A percentile compares a stretch with the other conserved stretches of the same genome.
These are phyloP conservation scores for Malthinus flaveolus DNA, from an alignment of 2,888 invertebrate genomes.

Conservation along the genomic window DNA sequence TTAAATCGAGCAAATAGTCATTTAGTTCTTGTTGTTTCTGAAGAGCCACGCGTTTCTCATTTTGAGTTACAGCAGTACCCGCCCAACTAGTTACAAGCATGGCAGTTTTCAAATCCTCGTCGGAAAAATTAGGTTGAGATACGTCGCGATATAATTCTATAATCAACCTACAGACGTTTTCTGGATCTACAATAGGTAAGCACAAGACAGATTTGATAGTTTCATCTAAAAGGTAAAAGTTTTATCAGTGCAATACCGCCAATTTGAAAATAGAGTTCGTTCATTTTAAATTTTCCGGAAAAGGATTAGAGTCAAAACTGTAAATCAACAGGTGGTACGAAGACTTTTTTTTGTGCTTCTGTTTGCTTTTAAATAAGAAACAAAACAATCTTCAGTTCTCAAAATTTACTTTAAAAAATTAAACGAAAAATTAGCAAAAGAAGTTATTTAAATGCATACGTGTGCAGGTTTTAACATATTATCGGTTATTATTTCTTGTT, in stretches of 20 bases:
- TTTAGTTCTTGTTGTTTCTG: slow-evolving; percentile 52
- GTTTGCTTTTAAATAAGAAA: too few relatives aligned
- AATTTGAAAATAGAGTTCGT: too few relatives aligned
- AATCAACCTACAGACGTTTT: slow-evolving; percentile 62
- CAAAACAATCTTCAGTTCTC: too few relatives aligned
- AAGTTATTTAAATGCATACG: too few relatives aligned
- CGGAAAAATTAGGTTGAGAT: slow-evolving; percentile 40
- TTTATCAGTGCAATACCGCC: slow-evolving; percentile 54
- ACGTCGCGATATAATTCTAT: slow-evolving; percentile 60
- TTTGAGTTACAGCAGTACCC: slow-evolving; percentile 53
- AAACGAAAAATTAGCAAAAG: too few relatives aligned
- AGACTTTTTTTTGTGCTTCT: too few relatives aligned
- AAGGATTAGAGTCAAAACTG: too few relatives aligned
- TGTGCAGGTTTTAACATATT: too few relatives aligned
- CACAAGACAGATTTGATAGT: slow-evolving; percentile 62
- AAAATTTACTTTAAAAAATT: too few relatives aligned
- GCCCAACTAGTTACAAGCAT: slow-evolving; percentile 53
- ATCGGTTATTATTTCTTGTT: too few relatives aligned
- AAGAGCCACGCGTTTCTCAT: slow-evolving; percentile 46
- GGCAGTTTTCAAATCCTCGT: slow-evolving; percentile 48
- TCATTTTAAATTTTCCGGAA: too few relatives aligned
- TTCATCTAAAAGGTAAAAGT: slow-evolving; percentile 52
- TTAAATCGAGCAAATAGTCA: slow-evolving; percentile 50
- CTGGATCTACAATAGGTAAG: slow-evolving; percentile 63
- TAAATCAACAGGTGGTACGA: too few relatives aligned